Evolutionary conservation across 2,888 invertebrate species (phyloP), one percentile per base, ranked within the genome.

Genomic region (Ceriagrion tenellum): DNA sequence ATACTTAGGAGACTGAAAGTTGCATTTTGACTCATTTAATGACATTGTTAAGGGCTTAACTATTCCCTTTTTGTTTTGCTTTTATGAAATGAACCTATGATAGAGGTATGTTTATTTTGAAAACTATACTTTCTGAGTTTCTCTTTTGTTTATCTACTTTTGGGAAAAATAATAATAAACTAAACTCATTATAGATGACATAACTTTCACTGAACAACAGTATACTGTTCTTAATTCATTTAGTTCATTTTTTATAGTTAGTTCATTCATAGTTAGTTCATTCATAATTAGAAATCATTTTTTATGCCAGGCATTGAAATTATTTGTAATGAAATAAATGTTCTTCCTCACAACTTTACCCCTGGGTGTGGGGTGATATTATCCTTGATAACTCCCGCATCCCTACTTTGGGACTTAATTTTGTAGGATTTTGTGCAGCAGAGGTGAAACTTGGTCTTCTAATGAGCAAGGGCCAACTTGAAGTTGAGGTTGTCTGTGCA

Each of bases 401-500:
- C 93, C 93, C 93, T 93, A 55, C 81, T 69, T 93, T 63, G 93
- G 93, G 74, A 47, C 81, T 93, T 93, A 91, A 90, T 90, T 63
- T 91, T 95, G 95, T 93, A 93, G 93, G 93, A 69, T 93, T 93
- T 63, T 93, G 93, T 93, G 69, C 93, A 47, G 98, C 99, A 10
- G 99, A 99, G 97, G 98, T 99, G 96, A 98, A 98, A 96, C 97
- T 99, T 97, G 99, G 99, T 95, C 98, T 99, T 96, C 98, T 98
- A 96, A 98, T 99, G 97, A 98, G 98, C 96, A 99, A 99, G 97
- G 99, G 99, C 96, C 98, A 98, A 96, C 97, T 99, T 95, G 99
- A 99, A 97, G 98, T 99, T 55, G 99, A 99, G 97, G 98, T 98
- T 56, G 98, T 98, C 95, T 98, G 98, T 96, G 98, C 98, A 1